Evolutionary conservation across 2,113 vertebrate genomes (phyloP).

Genomic region (Castor canadensis): DNA sequence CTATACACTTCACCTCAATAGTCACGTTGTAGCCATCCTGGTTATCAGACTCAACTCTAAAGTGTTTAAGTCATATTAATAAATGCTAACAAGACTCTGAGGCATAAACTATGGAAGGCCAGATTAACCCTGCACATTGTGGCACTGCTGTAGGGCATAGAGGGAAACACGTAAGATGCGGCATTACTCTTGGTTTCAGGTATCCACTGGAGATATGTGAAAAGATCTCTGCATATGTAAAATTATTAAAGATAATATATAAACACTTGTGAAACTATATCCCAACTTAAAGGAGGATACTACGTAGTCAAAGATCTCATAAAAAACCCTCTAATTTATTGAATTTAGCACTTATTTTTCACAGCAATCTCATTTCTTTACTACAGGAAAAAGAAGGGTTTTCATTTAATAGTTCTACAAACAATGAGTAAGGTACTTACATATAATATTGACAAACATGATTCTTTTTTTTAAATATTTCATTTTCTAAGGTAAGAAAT

Average conservation of each 20-base stretch:
- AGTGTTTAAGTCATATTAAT: not conserved
- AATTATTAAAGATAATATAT: not conserved
- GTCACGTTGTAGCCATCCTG: not conserved
- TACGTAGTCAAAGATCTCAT: not conserved
- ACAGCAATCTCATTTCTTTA: not conserved
- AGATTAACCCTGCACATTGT: not conserved
- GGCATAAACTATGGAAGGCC: not conserved
- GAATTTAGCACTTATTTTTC: not conserved
- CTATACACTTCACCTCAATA: not conserved
- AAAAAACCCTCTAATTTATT: not conserved
- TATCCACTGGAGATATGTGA: not conserved
- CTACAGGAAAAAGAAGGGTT: not conserved
- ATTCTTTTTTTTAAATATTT: conserved; percentile 93
- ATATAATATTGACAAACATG: conserved; percentile 93
- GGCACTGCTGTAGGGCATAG: not conserved
- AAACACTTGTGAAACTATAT: not conserved
- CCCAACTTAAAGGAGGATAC: not conserved
- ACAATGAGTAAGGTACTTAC: conserved; percentile 85
- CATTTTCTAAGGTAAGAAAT: conserved; percentile 95
- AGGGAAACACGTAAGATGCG: not conserved
- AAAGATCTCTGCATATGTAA: not conserved
- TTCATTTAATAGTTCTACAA: not conserved
- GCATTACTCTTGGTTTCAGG: not conserved
- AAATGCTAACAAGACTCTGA: not conserved
- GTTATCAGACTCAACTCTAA: not conserved